Percentiles rank a stretch among this genome's conserved stretches.
Evolutionary conservation across 2,797 vertebrate species (phyloP).

Genomic region (Varecia variegata): DNA sequence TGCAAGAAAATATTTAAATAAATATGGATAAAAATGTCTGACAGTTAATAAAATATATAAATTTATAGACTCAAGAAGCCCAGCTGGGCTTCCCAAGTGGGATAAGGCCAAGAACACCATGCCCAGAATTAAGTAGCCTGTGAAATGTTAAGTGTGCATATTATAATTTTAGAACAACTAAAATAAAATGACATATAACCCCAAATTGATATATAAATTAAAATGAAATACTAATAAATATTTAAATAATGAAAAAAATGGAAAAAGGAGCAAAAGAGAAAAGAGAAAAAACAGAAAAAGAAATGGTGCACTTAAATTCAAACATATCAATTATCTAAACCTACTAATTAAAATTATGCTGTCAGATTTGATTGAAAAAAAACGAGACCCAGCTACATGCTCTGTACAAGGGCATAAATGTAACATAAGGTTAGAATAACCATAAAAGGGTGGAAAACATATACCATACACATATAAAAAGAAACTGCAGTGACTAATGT

Average conservation of each 20-base stretch:
- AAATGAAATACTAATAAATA: background rate
- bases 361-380: background rate
- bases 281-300: background rate
- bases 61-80: background rate
- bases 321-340: background rate
- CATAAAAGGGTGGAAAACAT: background rate
- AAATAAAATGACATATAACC: background rate
- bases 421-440: background rate
- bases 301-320: background rate
- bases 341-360: background rate
- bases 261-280: background rate
- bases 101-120: background rate
- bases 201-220: background rate
- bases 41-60: background rate
- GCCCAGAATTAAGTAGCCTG: too few relatives aligned
- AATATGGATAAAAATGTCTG: background rate
- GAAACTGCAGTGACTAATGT: background rate
- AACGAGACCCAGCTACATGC: background rate
- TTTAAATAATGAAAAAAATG: background rate
- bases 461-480: rapidly evolving
- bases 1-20: background rate
- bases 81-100: background rate
- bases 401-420: background rate
- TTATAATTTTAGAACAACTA: background rate
- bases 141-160: too few relatives aligned